phyloP scores from a whole-genome alignment of 1,140 invertebrate genomes.

The Diplogasteroides magnus region DNA sequence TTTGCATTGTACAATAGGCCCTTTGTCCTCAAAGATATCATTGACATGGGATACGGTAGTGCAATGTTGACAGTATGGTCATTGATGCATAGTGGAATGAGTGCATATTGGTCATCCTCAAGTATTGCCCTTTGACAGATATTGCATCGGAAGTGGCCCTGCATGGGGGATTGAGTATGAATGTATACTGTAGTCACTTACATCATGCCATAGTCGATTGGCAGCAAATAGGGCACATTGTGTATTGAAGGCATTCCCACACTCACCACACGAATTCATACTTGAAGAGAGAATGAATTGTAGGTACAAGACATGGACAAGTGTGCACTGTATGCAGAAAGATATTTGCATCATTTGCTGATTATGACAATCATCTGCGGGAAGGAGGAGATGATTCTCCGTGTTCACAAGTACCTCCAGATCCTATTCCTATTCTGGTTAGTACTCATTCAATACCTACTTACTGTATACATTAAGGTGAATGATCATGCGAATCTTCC shows the following conservation, averaged over 20 bases:
- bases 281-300: background rate
- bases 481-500: background rate
- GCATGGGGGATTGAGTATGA: background rate
- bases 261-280: background rate
- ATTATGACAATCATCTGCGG: background rate
- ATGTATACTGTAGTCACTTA: background rate
- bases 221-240: background rate
- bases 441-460: background rate
- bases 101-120: background rate
- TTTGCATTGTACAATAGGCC: background rate
- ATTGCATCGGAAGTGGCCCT: background rate
- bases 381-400: background rate
- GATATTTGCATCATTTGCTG: background rate
- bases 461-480: background rate
- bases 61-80: no score
- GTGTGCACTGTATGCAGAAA: background rate
- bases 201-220: background rate
- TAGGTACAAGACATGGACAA: background rate
- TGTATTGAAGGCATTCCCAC: background rate
- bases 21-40: no score
- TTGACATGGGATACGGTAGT: no score
- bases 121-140: background rate
- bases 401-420: background rate
- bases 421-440: background rate
- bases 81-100: no score